A percentile compares a stretch with the other conserved stretches of the same genome.
Conservation (phyloP, 2,113 vertebrate species). For the Piaya cayana region DNA sequence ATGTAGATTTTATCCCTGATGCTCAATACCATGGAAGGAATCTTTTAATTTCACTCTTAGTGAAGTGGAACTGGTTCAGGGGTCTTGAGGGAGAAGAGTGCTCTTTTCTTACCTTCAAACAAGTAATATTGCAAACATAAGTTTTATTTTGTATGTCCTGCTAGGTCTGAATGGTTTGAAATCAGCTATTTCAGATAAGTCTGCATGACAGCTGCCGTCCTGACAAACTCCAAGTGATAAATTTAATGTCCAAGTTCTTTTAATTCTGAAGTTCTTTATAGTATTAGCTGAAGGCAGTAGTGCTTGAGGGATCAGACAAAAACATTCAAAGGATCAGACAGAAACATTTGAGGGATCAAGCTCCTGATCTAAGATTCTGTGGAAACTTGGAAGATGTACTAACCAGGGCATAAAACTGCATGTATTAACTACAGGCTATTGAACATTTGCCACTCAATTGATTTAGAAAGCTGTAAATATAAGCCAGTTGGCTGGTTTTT, state of each 20-base stretch:
- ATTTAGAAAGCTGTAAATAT: neutral
- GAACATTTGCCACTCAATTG: neutral
- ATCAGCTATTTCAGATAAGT: neutral
- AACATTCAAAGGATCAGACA: neutral
- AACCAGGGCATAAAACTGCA: neutral
- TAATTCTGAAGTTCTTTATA: neutral
- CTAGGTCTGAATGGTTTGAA: neutral
- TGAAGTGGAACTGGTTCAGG: neutral
- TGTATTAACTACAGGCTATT: neutral
- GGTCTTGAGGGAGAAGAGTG: accelerated
- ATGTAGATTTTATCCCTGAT: neutral
- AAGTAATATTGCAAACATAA: neutral
- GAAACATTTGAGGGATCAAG: too few species aligned
- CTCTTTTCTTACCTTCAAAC: neutral
- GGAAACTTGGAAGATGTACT: neutral
- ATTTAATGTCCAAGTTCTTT: neutral
- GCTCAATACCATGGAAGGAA: neutral
- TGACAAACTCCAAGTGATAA: neutral
- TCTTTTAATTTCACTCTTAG: neutral
- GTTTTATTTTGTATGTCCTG: neutral
- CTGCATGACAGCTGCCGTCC: neutral
- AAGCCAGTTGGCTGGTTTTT: neutral
- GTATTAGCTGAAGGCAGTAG: neutral
- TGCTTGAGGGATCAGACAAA: neutral
- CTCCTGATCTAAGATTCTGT: neutral